Base-by-base conservation (phyloP, 2,113 vertebrate species). In the Erinaceus europaeus region DNA sequence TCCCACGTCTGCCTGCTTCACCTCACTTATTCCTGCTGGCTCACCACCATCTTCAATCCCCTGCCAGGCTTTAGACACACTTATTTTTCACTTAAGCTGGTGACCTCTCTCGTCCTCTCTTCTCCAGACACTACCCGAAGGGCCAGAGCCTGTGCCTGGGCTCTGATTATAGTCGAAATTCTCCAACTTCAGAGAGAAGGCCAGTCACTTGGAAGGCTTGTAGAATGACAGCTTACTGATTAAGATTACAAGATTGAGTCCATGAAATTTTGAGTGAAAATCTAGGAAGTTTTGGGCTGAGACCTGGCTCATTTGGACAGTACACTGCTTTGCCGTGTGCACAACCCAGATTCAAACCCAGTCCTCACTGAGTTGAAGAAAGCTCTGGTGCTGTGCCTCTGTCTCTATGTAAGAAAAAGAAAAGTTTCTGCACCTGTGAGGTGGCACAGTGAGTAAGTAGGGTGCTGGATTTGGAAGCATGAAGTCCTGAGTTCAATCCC, bases 61-160 rank as follows among this genome's bases (percentile, higher is more conserved):
- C 38, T 3, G 9, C 85, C 71, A 87, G 38, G 86, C 93, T 92
- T 59, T 40, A 78, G 71, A 78, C 53, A 82, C 1, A 0, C 34
- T 90, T 59, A 75, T 57, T 80, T 88, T 84, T 73, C 78, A n/a
- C 69, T 77, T 50, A 57, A 9, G 53, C 4, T n/a, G 32, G 46
- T 93, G 91, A 93, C 92, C 61, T 91, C 73, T 46, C 20, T 34
- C 84, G 91, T 65, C 80, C 89, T 80, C 40, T 53, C 72, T 69
- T 20, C 73, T 65, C 36, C 12, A 21, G 57, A 38, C 46, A 21
- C 1, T 68, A 25, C 79, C 71, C 52, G 40, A 53, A 65, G 57
- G 55, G 2, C 48, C 40, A 23, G 65, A n/a, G n/a, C 14, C 44
- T 23, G 1, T 6, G n/a, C 38, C 62, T 52, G 52, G 21, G 72